Percentiles rank a stretch among this genome's conserved stretches.
Evolutionary conservation across 2,113 vertebrate genomes (phyloP).

Genomic region (Saguinus imperator): DNA sequence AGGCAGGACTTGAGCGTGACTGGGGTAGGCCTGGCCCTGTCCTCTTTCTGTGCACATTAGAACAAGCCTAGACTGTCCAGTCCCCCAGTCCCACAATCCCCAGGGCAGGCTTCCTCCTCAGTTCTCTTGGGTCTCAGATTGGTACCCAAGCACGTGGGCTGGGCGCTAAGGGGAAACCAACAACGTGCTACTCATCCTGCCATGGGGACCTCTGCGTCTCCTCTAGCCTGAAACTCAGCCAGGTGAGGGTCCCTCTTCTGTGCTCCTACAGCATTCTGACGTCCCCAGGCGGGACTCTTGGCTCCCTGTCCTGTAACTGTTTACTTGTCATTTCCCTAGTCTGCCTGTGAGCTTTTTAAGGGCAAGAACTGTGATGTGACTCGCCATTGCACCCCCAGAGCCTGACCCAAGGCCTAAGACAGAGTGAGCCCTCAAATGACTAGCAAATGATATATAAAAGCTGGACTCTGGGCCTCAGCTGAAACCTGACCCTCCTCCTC

Average conservation of each 20-base stretch:
- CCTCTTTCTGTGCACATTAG: neutral
- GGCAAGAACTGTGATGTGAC: neutral
- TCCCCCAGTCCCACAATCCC: neutral
- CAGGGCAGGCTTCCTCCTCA: accelerated
- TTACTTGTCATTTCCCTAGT: neutral
- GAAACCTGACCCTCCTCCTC: neutral
- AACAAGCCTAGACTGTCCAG: neutral
- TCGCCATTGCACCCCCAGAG: too few species aligned
- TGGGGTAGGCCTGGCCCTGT: neutral
- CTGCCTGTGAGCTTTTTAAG: neutral
- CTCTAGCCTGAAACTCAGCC: neutral
- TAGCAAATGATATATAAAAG: neutral
- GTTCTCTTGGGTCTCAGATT: neutral
- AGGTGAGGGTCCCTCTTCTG: neutral
- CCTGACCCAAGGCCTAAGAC: neutral
- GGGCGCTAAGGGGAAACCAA: neutral
- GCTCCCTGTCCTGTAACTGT: neutral
- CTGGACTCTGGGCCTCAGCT: neutral
- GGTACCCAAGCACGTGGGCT: too few species aligned
- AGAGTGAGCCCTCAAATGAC: neutral
- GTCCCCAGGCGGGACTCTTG: neutral
- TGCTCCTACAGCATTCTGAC: neutral
- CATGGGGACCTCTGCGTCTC: accelerated
- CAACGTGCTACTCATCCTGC: neutral
- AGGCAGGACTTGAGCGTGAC: neutral